These are phyloP conservation scores for Zaprionus tsacasi DNA, from an alignment of 1,140 invertebrate species.

Conservation along the genomic window DNA sequence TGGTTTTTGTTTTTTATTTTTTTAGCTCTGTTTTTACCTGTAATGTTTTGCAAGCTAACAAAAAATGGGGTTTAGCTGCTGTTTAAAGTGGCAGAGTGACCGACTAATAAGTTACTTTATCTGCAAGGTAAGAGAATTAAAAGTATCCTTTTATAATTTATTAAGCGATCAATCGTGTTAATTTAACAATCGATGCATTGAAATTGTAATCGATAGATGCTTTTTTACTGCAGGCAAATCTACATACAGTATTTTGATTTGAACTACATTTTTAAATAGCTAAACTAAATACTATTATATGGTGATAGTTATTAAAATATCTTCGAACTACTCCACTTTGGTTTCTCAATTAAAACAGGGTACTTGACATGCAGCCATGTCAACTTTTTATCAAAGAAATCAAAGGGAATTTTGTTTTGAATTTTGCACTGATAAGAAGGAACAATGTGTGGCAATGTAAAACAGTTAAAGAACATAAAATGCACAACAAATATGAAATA, in stretches of 20 bases:
- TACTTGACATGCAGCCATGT: conserved; percentile 4
- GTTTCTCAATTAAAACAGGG: not conserved
- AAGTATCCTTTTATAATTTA: not conserved
- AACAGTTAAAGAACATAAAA: conserved; percentile 10
- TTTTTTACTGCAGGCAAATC: too few relatives aligned
- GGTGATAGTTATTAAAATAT: too few relatives aligned
- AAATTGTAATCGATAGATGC: too few relatives aligned
- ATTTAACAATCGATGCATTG: too few relatives aligned
- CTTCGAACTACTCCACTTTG: not conserved
- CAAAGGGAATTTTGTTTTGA: conserved; percentile 39
- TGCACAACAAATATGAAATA: conserved; percentile 7
- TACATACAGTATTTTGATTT: too few relatives aligned
- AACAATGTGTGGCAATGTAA: conserved; percentile 19
- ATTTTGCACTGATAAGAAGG: conserved; percentile 29
- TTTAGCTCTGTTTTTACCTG: not conserved
- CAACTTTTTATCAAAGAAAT: conserved; percentile 30
- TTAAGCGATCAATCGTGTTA: not conserved
- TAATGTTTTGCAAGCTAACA: conserved; percentile 6
- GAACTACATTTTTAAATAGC: too few relatives aligned
- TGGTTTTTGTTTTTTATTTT: conserved; percentile 22
- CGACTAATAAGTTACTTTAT: not conserved
- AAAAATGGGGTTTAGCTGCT: conserved; percentile 12
- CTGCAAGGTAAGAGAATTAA: not conserved
- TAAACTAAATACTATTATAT: too few relatives aligned
- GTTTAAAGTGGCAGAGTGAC: not conserved